These are phyloP conservation scores for Zeugodacus cucurbitae DNA, from an alignment of 1,140 invertebrate species.

Conservation along the genomic window DNA sequence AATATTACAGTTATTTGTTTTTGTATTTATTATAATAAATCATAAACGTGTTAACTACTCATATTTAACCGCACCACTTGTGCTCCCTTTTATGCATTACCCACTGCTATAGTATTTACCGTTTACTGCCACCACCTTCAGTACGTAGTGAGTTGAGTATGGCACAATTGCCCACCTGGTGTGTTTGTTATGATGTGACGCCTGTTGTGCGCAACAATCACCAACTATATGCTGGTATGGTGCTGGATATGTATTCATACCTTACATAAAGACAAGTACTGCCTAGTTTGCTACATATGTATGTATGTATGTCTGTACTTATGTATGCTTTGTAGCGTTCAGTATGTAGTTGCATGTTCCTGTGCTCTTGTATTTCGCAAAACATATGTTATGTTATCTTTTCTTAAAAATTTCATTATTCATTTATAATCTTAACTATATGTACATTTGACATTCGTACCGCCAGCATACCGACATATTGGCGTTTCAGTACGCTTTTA, in stretches of 20 bases:
- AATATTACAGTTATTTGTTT: neutral
- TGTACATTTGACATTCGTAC: neutral
- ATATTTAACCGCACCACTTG: neutral
- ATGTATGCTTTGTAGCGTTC: neutral
- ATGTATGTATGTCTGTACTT: neutral
- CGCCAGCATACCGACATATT: neutral
- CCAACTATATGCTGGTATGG: neutral
- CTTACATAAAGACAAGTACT: neutral
- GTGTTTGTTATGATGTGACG: slow-evolving; percentile 37
- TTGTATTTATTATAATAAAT: slow-evolving; percentile 10
- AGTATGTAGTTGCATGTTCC: neutral
- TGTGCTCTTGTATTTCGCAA: neutral
- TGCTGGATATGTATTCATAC: too few relatives aligned
- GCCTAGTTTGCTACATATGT: neutral
- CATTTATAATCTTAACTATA: neutral
- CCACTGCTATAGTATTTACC: neutral
- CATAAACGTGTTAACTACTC: slow-evolving; percentile 26
- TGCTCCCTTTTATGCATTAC: slow-evolving; percentile 13
- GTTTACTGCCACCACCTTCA: neutral
- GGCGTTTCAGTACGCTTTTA: neutral
- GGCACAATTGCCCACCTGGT: slow-evolving; percentile 10
- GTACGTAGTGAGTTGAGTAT: too few relatives aligned
- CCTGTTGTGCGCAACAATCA: slow-evolving; percentile 15
- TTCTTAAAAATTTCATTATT: neutral
- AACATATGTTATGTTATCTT: slow-evolving; percentile 31